Conservation (phyloP, 2,797 vertebrate species). For the Triplophysa yarkandensis region DNA sequence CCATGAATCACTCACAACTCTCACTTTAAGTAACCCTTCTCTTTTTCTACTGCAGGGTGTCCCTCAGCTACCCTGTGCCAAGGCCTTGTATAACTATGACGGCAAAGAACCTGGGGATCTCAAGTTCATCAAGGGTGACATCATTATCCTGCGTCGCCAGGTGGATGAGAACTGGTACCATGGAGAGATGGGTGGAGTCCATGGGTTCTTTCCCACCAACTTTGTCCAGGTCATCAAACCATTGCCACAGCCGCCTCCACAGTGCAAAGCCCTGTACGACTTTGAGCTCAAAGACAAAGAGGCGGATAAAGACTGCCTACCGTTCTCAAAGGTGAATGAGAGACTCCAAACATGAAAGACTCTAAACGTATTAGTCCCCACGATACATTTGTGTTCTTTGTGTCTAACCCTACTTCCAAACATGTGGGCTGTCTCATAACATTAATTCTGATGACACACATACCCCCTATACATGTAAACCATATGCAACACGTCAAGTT, state of each 20-base stretch:
- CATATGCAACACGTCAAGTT: background rate
- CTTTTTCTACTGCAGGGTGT: conserved; percentile 77
- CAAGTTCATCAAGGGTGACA: conserved; percentile 95
- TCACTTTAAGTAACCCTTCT: conserved; percentile 18
- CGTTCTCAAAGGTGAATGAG: conserved; percentile 94
- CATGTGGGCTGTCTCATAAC: background rate
- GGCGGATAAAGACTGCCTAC: conserved; percentile 98
- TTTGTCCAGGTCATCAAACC: conserved; percentile 98
- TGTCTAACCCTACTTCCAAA: background rate
- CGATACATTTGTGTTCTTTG: background rate
- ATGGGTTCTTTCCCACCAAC: conserved; percentile 98
- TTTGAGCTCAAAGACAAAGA: conserved; percentile 99
- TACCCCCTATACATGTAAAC: background rate
- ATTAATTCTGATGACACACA: background rate
- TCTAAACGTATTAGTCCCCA: background rate
- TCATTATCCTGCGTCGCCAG: conserved; percentile 96
- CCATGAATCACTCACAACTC: conserved; percentile 48
- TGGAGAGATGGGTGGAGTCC: conserved; percentile 92
- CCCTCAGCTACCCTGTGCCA: conserved; percentile 96
- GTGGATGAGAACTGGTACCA: conserved; percentile 99
- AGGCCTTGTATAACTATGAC: conserved; percentile 98
- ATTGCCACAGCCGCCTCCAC: conserved; percentile 94
- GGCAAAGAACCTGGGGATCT: conserved; percentile 98
- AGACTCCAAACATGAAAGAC: too few species aligned
- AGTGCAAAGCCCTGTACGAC: conserved; percentile 99